Evolutionary conservation across 2,888 invertebrate species (phyloP), one percentile per base, ranked within the genome.

Genomic region (Dilophus febrilis): DNA sequence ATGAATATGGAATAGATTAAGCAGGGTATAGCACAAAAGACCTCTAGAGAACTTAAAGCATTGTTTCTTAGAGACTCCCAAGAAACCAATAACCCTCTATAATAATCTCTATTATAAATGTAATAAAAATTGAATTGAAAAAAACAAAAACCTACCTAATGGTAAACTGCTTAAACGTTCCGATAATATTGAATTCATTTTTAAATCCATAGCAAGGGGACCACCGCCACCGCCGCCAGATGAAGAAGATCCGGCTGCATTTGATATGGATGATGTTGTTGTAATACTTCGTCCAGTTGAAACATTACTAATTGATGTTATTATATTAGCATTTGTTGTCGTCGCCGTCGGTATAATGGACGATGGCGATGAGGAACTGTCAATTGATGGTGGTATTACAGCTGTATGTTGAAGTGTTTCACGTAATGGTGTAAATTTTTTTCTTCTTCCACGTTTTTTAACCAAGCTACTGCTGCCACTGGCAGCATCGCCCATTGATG

Each of bases 371-470:
- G 37, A 18, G 3, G 35, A 35, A 17, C 28, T 12, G 11, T 12
- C 18, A 18, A 4, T 37, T 5, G 32, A 11, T 22, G 42, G 19
- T 27, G 11, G 4, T 3, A 35, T 32, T 30, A 41, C 38, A 19
- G 16, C 35, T 29, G 39, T 22, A 31, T 44, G 40, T 50, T 67
- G 67, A 56, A 53, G 48, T 45, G 51, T 61, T 62, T 51, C 66
- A 47, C 55, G 53, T 30, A 63, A 38, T 1, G 63, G 63, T 1
- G 63, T 63, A 2, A 61, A 59, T 47, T 63, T 63, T 55, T 63
- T 63, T 44, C 63, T 51, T 1, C 63, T 50, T 3, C 62, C 62
- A 2, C 62, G 53, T 3, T 61, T 61, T 40, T 61, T 63, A 5
- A 35, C 35, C 7, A 38, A 31, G n/a, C n/a, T n/a, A n/a, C n/a